Base-by-base conservation (phyloP, 2,113 vertebrate genomes). In the Capreolus pygargus region DNA sequence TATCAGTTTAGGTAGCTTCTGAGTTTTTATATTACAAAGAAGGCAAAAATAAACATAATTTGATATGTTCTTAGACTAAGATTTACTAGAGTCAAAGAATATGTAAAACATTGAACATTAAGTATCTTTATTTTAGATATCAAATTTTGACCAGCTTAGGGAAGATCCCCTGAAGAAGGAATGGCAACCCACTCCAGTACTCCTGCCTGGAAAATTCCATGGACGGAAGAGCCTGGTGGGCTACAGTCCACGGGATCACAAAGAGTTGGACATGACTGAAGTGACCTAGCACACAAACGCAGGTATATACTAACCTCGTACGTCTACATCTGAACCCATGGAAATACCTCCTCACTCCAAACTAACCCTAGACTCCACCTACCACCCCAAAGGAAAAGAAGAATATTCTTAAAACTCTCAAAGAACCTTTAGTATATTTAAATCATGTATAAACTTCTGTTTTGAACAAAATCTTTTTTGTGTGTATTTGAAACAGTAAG, bases 21-120 rank as follows among this genome's bases (percentile, higher is more conserved):
- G 30, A 78, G 15, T 55, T 96, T 95, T 85, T 83, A 76, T 78
- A 86, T 92, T 88, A 76, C 1, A 95, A 97, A 86, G 10, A 86
- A 28, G 84, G 21, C 27, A 82, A 93, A 97, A 96, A 55, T 45
- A 57, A 91, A 91, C 21, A 86, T 30, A 79, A 93, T 60, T 86
- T 45, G 12, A 30, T 67, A 83, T 50, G 3, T n/a, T 92, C 43
- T 85, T 76, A 82, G 16, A 55, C 81, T 85, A 96, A 70, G 19
- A 83, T 91, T 89, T 91, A 11, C 50, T 60, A 92, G 16, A 27
- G 5, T 94, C 28, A 81, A 95, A 76, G 6, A 64, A 1, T 55
- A 85, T 92, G 30, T 54, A 61, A 97, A 87, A 57, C 8, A 84
- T 21, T 74, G 4, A 50, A 8, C 1, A 15, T 23, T 50, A 89